Conservation (phyloP, 2,888 invertebrate species). For the Agrypnus murinus region DNA sequence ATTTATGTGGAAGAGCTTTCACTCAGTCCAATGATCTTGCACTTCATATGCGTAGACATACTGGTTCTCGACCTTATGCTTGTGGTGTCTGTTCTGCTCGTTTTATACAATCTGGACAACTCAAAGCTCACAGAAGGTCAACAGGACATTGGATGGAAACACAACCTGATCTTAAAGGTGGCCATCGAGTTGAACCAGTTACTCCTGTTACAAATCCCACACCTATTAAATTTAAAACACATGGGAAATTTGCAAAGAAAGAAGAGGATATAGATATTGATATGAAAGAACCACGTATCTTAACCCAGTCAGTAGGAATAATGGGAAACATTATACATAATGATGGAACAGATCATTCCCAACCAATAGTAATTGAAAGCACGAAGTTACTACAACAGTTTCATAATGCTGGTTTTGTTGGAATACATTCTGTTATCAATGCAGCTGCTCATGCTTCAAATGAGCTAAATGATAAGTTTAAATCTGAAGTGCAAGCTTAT, state of each 20-base stretch:
- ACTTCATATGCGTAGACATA: slow-evolving; percentile 81
- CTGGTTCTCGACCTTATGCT: slow-evolving; percentile 79
- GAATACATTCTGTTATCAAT: slow-evolving; percentile 50
- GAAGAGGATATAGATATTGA: slow-evolving; percentile 46
- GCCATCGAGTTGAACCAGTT: slow-evolving; percentile 69
- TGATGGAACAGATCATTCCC: slow-evolving; percentile 46
- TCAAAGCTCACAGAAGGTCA: slow-evolving; percentile 78
- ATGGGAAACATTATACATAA: slow-evolving; percentile 61
- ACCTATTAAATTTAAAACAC: slow-evolving; percentile 69
- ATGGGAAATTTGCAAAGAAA: slow-evolving; percentile 60
- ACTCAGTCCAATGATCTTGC: slow-evolving; percentile 84
- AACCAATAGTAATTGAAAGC: slow-evolving; percentile 63
- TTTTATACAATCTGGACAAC: slow-evolving; percentile 78
- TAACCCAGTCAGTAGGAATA: slow-evolving; percentile 50
- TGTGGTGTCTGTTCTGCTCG: slow-evolving; percentile 81
- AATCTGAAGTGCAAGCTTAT: slow-evolving; percentile 53
- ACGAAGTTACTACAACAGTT: slow-evolving; percentile 63
- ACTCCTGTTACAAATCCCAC: slow-evolving; percentile 67
- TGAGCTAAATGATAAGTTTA: slow-evolving; percentile 42
- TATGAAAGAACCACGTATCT: slow-evolving; percentile 46
- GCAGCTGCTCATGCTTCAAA: slow-evolving; percentile 34
- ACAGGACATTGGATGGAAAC: slow-evolving; percentile 76
- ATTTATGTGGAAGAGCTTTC: slow-evolving; percentile 72
- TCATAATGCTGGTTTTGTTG: slow-evolving; percentile 58
- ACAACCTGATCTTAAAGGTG: slow-evolving; percentile 70